These are phyloP conservation scores for Troilus luridus DNA, from an alignment of 2,888 invertebrate species.

Conservation along the genomic window DNA sequence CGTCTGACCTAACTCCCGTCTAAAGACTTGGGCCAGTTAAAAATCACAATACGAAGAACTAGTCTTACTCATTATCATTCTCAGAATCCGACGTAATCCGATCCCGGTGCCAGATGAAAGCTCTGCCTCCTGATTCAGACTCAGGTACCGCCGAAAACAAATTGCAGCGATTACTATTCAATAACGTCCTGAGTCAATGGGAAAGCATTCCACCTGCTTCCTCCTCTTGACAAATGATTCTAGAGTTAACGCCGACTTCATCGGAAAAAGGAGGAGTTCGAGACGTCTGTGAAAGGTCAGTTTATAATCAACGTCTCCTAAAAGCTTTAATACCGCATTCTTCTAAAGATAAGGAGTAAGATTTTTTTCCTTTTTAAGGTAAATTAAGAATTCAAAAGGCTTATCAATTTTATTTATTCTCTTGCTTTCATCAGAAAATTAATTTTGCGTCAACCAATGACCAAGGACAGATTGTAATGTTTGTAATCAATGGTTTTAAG, in stretches of 20 bases:
- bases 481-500: too few relatives aligned
- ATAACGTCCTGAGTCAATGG: conserved; percentile 7
- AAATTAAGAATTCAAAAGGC: neutral
- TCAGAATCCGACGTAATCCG: neutral
- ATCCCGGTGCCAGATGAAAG: conserved; percentile 38
- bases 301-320: neutral
- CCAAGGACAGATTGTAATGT: neutral
- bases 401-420: neutral
- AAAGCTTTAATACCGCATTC: conserved; percentile 1
- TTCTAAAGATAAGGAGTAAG: neutral
- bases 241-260: neutral
- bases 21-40: neutral
- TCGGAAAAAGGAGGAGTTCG: neutral
- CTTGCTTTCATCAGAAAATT: neutral
- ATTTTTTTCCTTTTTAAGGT: neutral
- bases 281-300: neutral
- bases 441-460: neutral
- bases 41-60: neutral
- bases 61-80: neutral
- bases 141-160: conserved; percentile 28
- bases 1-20: neutral
- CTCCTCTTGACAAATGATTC: neutral
- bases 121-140: neutral
- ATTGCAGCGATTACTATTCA: conserved; percentile 47
- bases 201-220: conserved; percentile 28